phyloP scores from a whole-genome alignment of 2,797 vertebrate species.

The Acrossocheilus wenchowensis region DNA sequence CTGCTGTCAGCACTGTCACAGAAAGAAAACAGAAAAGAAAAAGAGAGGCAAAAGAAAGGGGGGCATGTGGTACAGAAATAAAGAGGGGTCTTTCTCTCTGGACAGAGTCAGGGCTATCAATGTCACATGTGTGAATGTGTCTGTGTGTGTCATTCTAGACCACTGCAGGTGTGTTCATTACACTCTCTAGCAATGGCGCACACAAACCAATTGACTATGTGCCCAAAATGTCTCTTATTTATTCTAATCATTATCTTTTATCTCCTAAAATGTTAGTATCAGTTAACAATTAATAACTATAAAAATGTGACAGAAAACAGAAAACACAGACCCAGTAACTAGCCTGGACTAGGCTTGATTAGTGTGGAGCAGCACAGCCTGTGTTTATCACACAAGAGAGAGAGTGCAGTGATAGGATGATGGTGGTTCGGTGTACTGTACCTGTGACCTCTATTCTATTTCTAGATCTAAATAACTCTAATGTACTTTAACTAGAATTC shows the following conservation, averaged over 20 bases:
- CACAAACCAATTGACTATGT: neutral
- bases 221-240: neutral
- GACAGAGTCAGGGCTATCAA: conserved; percentile 68
- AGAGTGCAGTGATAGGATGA: neutral
- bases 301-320: neutral
- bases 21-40: conserved; percentile 21
- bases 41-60: conserved; percentile 43
- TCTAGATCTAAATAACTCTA: conserved; percentile 41
- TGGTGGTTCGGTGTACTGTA: conserved; percentile 6
- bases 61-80: conserved; percentile 41
- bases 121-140: conserved; percentile 67
- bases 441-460: conserved; percentile 44
- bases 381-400: conserved; percentile 16
- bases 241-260: neutral
- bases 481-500: conserved; percentile 43
- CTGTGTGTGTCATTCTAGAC: conserved; percentile 35
- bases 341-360: neutral
- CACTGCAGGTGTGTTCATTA: conserved; percentile 34
- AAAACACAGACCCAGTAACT: neutral
- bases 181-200: neutral
- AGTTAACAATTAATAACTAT: neutral
- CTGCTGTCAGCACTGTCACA: conserved; percentile 59
- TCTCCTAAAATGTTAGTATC: neutral
- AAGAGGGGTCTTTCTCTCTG: conserved; percentile 63
- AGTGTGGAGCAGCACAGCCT: conserved; percentile 18